Conservation (phyloP, 2,113 vertebrate genomes). For the Lipophrys pholis region DNA sequence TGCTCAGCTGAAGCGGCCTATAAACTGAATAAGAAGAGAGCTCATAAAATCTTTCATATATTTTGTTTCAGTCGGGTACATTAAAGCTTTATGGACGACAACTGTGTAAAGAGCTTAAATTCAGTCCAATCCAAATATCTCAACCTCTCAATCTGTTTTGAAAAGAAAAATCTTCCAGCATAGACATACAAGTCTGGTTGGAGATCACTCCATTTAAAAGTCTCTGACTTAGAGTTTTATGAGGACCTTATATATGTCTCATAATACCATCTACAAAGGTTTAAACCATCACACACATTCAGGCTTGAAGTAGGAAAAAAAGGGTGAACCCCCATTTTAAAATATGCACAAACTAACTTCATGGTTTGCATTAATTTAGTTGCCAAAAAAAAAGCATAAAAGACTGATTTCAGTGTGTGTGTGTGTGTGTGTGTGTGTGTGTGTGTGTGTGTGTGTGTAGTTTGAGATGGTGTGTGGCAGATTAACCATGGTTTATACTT, state of each 20-base stretch:
- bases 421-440: neutral
- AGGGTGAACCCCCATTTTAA: constrained; percentile 20
- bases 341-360: constrained; percentile 24
- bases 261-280: constrained; percentile 14
- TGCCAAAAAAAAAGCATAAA: neutral
- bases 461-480: no score
- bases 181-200: constrained; percentile 20
- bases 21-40: constrained; percentile 32
- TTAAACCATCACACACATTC: constrained; percentile 14
- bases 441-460: no score
- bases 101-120: constrained; percentile 25
- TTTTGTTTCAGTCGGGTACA: constrained; percentile 28
- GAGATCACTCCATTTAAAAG: constrained; percentile 32
- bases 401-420: neutral
- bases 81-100: constrained; percentile 41
- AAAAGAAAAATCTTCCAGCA: constrained; percentile 23
- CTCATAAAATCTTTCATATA: constrained; percentile 32
- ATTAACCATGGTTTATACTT: no score
- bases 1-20: constrained; percentile 21
- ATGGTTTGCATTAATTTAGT: neutral
- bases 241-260: constrained; percentile 10
- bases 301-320: neutral
- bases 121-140: constrained; percentile 15
- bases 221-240: constrained; percentile 20
- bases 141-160: constrained; percentile 9